These are phyloP conservation scores for Caenorhabditis becei DNA, from an alignment of 2,888 invertebrate genomes.

Conservation along the genomic window DNA sequence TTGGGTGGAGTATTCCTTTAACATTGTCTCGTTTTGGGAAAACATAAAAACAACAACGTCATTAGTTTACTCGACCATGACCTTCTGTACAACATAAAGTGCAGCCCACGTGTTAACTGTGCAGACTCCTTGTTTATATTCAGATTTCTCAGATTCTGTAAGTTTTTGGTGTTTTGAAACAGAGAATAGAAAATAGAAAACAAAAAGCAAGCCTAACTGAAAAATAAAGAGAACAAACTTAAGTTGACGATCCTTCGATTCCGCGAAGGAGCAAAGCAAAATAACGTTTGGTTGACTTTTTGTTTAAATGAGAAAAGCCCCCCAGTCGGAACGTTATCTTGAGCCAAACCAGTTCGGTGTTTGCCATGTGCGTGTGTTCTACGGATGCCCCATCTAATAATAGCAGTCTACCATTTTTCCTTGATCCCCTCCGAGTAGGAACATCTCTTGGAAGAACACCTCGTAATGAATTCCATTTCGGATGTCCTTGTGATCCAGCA, in stretches of 20 bases:
- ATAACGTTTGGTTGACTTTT: constrained; percentile 13
- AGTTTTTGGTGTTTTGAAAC: too few relatives aligned
- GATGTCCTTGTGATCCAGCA: constrained; percentile 19
- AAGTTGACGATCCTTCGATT: neutral
- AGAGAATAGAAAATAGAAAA: too few relatives aligned
- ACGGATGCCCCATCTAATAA: constrained; percentile 2
- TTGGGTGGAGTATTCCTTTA: too few relatives aligned
- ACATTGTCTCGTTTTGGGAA: too few relatives aligned
- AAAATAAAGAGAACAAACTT: neutral
- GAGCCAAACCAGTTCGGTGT: neutral
- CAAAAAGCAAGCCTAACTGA: neutral
- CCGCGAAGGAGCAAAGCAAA: neutral
- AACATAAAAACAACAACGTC: too few relatives aligned
- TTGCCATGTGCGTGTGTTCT: constrained; percentile 1
- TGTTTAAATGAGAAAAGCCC: neutral
- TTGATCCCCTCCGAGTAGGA: neutral
- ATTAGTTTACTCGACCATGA: too few relatives aligned
- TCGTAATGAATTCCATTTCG: neutral
- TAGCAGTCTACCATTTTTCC: neutral
- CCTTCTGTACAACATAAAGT: too few relatives aligned
- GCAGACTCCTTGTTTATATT: too few relatives aligned
- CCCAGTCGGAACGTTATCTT: neutral
- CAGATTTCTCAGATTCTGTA: too few relatives aligned
- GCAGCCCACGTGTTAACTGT: too few relatives aligned
- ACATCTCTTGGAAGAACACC: neutral